phyloP scores from a whole-genome alignment of 2,113 vertebrate species.

The Alaudala cheleensis region DNA sequence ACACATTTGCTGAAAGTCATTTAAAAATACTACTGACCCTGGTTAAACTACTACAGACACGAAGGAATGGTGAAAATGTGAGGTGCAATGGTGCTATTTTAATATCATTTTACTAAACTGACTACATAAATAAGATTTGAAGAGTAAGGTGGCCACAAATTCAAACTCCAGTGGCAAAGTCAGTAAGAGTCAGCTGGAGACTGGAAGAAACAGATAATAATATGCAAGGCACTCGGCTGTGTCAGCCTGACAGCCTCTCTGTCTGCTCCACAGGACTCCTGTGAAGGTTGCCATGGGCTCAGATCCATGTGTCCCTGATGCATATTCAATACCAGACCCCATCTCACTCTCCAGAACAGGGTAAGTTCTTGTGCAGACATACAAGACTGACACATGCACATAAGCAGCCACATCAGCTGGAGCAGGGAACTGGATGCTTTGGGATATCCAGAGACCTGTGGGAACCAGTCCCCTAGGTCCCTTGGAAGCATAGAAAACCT shows the following conservation, averaged over 20 bases:
- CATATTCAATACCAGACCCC: slow-evolving; percentile 64
- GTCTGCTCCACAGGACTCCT: slow-evolving; percentile 61
- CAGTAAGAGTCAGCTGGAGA: slow-evolving; percentile 36
- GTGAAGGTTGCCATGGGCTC: slow-evolving; percentile 64
- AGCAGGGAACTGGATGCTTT: background rate
- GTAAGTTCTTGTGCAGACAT: background rate
- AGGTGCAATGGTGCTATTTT: background rate
- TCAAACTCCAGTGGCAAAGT: slow-evolving; percentile 5
- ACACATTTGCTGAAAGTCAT: slow-evolving; percentile 7
- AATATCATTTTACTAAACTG: background rate
- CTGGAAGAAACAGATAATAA: slow-evolving; percentile 37
- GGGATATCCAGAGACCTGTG: background rate
- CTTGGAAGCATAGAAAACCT: background rate
- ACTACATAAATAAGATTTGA: background rate
- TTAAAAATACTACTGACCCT: slow-evolving; percentile 13
- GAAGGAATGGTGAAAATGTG: background rate
- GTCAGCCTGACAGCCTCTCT: slow-evolving; percentile 62
- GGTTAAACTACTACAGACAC: background rate
- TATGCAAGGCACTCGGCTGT: slow-evolving; percentile 52
- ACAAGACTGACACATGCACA: background rate
- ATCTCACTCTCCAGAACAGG: slow-evolving; percentile 21
- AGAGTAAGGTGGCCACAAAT: background rate
- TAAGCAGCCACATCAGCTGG: slow-evolving; percentile 14
- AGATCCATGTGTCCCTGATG: slow-evolving; percentile 62
- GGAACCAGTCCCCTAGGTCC: background rate